These are phyloP conservation scores for Microtus montanus DNA, from an alignment of 2,113 vertebrate genomes.

Conservation along the genomic window DNA sequence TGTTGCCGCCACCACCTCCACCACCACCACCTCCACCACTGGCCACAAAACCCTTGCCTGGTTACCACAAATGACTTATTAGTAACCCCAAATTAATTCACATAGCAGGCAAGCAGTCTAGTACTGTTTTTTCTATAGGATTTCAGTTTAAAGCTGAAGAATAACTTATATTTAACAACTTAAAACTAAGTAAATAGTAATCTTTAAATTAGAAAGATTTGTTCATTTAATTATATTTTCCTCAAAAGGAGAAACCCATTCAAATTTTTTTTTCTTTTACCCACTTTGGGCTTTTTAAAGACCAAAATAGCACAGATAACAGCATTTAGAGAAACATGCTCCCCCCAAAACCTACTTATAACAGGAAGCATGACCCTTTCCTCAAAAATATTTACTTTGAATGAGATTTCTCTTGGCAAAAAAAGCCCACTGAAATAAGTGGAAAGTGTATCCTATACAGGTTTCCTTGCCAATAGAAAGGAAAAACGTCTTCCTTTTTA, in stretches of 20 bases:
- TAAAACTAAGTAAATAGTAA: conserved; percentile 20
- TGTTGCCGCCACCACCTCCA: background rate
- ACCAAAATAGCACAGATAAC: background rate
- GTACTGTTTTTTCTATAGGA: conserved; percentile 23
- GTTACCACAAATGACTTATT: background rate
- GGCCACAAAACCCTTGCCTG: background rate
- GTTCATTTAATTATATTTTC: background rate
- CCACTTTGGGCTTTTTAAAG: conserved; percentile 37
- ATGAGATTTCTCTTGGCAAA: conserved; percentile 52
- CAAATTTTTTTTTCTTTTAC: background rate
- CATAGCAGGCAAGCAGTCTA: background rate
- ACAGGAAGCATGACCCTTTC: background rate
- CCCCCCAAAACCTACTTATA: background rate
- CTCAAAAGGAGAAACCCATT: background rate
- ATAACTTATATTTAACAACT: background rate
- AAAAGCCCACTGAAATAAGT: conserved; percentile 39
- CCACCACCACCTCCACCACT: background rate
- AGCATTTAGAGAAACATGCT: background rate
- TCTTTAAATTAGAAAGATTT: conserved; percentile 30
- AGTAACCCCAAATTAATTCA: conserved; percentile 11
- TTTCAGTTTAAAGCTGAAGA: background rate
- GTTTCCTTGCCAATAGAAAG: background rate
- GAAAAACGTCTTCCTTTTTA: conserved; percentile 34
- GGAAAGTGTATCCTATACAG: background rate
- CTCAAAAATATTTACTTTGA: conserved; percentile 44